Evolutionary conservation across 2,888 invertebrate species (phyloP).

Genomic region (Cartodere bifasciata): DNA sequence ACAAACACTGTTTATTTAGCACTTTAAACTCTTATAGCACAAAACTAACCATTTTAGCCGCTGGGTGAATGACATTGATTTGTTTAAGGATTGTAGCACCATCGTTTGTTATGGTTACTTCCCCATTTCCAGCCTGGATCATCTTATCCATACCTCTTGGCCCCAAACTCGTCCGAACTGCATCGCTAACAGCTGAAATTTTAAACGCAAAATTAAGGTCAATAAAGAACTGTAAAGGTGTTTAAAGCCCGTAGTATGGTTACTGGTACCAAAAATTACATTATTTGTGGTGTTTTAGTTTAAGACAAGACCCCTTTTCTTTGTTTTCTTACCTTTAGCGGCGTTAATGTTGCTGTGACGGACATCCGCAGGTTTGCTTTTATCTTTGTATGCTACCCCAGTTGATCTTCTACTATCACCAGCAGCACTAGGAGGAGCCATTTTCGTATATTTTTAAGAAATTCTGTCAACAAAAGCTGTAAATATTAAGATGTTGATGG

Average conservation of each 20-base stretch:
- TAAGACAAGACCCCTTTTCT: not conserved
- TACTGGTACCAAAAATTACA: slow-evolving; percentile 1
- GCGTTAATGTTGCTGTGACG: slow-evolving; percentile 92
- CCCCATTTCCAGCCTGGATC: slow-evolving; percentile 95
- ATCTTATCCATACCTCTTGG: slow-evolving; percentile 99
- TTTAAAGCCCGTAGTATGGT: not conserved
- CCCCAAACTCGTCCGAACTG: slow-evolving; percentile 95
- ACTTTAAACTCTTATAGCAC: not conserved
- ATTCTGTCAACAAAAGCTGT: too few relatives aligned
- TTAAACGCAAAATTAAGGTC: slow-evolving; percentile 13
- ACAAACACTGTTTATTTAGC: slow-evolving; percentile 1
- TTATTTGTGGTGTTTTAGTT: not conserved
- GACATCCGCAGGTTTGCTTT: slow-evolving; percentile 89
- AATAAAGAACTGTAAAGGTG: slow-evolving; percentile 1
- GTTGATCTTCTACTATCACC: slow-evolving; percentile 35
- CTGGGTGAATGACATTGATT: slow-evolving; percentile 97
- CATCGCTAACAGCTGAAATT: slow-evolving; percentile 90
- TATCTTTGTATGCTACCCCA: slow-evolving; percentile 67
- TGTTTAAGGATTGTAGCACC: slow-evolving; percentile 98
- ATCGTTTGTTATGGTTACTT: slow-evolving; percentile 99
- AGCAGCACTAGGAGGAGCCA: slow-evolving; percentile 35
- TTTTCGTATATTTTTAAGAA: too few relatives aligned
- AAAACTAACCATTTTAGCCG: slow-evolving; percentile 85
- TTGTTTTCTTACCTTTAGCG: slow-evolving; percentile 70
- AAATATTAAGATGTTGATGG: too few relatives aligned